phyloP scores from a whole-genome alignment of 2,797 vertebrate genomes.

The Allobates femoralis region DNA sequence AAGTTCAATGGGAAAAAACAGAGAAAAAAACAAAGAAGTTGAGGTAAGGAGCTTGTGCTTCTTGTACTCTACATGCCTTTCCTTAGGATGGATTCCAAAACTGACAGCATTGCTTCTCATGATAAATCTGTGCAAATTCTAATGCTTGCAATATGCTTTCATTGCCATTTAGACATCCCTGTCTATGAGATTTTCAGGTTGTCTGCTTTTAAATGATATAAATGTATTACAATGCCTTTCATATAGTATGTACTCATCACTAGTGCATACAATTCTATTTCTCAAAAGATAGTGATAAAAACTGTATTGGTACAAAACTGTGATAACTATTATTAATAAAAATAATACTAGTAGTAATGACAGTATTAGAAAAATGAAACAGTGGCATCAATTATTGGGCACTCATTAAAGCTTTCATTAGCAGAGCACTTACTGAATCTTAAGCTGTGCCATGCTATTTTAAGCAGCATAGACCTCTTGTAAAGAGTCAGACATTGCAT shows the following conservation, averaged over 20 bases:
- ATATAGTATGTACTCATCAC: not conserved
- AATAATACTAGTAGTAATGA: not conserved
- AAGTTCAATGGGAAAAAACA: slow-evolving; percentile 81
- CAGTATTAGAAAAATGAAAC: not conserved
- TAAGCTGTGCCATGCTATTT: slow-evolving; percentile 21
- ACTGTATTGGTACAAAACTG: not conserved
- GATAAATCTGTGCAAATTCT: too few species aligned
- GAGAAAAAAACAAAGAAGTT: slow-evolving; percentile 86
- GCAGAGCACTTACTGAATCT: not conserved
- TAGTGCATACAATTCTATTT: not conserved
- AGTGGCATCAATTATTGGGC: not conserved
- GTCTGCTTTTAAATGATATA: not conserved
- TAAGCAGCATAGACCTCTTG: slow-evolving; percentile 9
- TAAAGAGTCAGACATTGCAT: slow-evolving; percentile 2
- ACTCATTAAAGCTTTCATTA: slow-evolving; percentile 13
- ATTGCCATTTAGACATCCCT: not conserved
- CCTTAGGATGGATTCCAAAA: not conserved
- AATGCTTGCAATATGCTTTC: not conserved
- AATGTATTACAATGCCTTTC: not conserved
- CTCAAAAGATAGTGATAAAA: not conserved
- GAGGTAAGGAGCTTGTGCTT: slow-evolving; percentile 79
- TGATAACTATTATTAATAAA: not conserved
- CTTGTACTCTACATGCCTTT: not conserved
- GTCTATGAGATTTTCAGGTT: not conserved
- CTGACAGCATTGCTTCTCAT: not conserved